Evolutionary conservation across 1,140 invertebrate species (phyloP), one percentile per base, ranked within the genome.

Genomic region (Drosophila ogumai): DNA sequence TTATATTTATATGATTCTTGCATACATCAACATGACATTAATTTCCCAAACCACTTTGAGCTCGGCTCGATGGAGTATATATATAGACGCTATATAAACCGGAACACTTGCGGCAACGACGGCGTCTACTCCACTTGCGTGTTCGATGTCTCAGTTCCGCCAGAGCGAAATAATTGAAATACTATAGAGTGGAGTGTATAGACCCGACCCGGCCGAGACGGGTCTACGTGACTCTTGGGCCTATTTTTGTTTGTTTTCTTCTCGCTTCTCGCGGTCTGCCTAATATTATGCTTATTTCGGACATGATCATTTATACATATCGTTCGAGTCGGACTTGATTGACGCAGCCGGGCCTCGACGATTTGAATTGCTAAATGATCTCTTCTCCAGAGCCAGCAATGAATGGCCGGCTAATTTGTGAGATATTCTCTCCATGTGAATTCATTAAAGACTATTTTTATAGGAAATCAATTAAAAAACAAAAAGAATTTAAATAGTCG

Each of bases 281-380:
- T 60, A 76, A 76, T 77, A 77, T 60, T 68, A 77, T 77, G 74
- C 74, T 58, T 56, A 55, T 60, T 66, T 77, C 32, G 47, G 61
- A 56, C 64, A 72, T 43, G 57, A 60, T 41, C 61, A 72, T 73
- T 66, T 75, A 63, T 63, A 54, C 55, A 82, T 65, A 58, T 64
- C 64, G 38, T 61, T 58, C n/a, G 44, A 66, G 59, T 66, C 60
- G 61, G 74, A 60, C 63, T 85, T 81, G 81, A 81, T 85, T 85
- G 82, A 81, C 74, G 60, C 74, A 58, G 72, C 47, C 71, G 47
- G 32, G 17, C 32, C 50, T 25, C 34, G 19, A 40, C 40, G 57
- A 87, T 87, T 87, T 87, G 76, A 84, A 87, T 87, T 87, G 85
- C 76, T 88, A 87, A 87, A 87, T 71, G 76, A 69, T 79, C 47